A percentile compares a stretch with the other conserved stretches of the same genome.
phyloP scores from a whole-genome alignment of 2,797 vertebrate species.

The Coendou prehensilis region DNA sequence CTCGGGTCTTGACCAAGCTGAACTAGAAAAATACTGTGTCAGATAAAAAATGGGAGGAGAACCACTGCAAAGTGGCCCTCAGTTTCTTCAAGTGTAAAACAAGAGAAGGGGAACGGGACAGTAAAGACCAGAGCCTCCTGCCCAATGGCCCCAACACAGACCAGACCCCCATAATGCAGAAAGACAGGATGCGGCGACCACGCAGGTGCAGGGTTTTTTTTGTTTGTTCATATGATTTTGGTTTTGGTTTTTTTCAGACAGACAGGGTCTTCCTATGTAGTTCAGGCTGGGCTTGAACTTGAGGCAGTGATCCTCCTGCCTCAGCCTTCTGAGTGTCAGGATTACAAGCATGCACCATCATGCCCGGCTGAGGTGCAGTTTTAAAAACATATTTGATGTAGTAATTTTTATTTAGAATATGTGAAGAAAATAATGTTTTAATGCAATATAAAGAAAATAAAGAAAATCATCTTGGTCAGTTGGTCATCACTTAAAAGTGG shows the following conservation, averaged over 20 bases:
- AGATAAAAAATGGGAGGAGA: conserved; percentile 3
- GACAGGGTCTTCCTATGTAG: not conserved
- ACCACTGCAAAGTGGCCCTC: not conserved
- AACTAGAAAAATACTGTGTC: conserved; percentile 8
- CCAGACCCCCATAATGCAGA: not conserved
- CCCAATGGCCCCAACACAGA: not conserved
- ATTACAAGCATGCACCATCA: not conserved
- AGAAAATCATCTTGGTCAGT: conserved; percentile 23
- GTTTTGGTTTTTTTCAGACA: not conserved
- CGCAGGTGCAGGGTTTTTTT: not conserved
- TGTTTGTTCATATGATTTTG: not conserved
- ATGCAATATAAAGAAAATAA: conserved; percentile 42
- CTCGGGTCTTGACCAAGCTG: conserved; percentile 26
- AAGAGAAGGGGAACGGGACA: not conserved
- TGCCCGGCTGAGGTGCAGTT: not conserved
- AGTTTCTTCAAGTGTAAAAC: not conserved
- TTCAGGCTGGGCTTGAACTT: not conserved
- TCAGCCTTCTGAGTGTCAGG: not conserved
- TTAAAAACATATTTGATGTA: not conserved
- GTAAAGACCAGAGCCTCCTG: not conserved
- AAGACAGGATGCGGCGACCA: not conserved
- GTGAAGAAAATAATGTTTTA: conserved; percentile 5
- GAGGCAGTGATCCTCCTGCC: not conserved
- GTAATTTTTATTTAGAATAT: conserved; percentile 27
- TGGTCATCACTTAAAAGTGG: not conserved